A percentile compares a stretch with the other conserved stretches of the same genome.
Conservation (phyloP, 1,140 invertebrate species). For the Euwallacea similis region DNA sequence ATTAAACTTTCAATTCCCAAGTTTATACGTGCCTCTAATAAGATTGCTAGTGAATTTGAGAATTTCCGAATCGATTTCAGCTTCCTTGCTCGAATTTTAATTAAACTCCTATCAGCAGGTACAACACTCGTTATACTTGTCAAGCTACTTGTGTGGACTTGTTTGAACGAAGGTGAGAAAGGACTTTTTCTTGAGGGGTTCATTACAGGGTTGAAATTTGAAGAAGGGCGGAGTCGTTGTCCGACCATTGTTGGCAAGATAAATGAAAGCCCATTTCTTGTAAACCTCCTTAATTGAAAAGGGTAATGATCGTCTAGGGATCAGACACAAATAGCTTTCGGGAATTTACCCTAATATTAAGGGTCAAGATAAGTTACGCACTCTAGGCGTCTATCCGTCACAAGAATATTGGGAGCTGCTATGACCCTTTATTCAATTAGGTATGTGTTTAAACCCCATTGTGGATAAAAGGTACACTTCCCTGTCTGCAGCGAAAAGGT, state of each 20-base stretch:
- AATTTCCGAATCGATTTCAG: not conserved
- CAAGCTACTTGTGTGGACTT: no score
- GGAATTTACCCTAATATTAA: slow-evolving; percentile 7
- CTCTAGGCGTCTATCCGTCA: not conserved
- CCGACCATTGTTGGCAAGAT: slow-evolving; percentile 12
- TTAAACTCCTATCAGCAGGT: not conserved
- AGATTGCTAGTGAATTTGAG: not conserved
- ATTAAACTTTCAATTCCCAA: slow-evolving; percentile 7
- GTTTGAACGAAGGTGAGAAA: no score
- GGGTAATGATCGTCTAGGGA: slow-evolving; percentile 21
- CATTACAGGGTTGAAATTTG: no score
- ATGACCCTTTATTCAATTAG: not conserved
- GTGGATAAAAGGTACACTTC: not conserved
- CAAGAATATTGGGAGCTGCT: not conserved
- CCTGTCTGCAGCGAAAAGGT: not conserved
- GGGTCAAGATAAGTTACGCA: not conserved
- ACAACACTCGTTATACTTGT: no score
- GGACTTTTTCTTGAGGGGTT: no score
- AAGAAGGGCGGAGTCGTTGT: not conserved
- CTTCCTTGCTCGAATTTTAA: not conserved
- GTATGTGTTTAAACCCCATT: not conserved
- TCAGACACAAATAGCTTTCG: slow-evolving; percentile 16
- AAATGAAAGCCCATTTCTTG: slow-evolving; percentile 21
- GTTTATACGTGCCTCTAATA: slow-evolving; percentile 5
- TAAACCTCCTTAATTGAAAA: slow-evolving; percentile 26